Conservation (phyloP, 2,797 vertebrate genomes). For the Hemibagrus guttatus region DNA sequence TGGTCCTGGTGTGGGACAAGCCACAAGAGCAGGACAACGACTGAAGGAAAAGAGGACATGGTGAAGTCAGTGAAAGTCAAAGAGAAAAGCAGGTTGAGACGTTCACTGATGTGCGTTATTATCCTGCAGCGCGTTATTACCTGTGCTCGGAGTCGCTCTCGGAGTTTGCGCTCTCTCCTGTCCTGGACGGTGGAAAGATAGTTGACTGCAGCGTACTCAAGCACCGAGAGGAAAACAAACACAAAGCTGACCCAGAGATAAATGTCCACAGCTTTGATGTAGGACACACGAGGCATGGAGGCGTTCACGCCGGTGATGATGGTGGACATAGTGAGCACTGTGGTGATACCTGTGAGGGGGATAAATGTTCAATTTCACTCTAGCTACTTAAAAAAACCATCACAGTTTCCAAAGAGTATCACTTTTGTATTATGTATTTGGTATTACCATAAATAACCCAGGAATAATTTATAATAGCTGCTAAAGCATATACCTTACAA, state of each 20-base stretch:
- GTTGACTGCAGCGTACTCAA: conserved; percentile 82
- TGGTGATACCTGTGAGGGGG: conserved; percentile 74
- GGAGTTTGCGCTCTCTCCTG: conserved; percentile 80
- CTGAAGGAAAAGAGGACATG: conserved; percentile 33
- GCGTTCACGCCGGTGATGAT: conserved; percentile 83
- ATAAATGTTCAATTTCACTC: not conserved
- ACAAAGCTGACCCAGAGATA: conserved; percentile 84
- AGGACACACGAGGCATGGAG: conserved; percentile 80
- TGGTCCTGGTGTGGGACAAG: conserved; percentile 85
- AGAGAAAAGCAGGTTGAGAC: not conserved
- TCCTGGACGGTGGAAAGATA: conserved; percentile 88
- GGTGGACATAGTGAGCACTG: conserved; percentile 82
- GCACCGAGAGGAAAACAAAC: conserved; percentile 80
- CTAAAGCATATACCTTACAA: not conserved
- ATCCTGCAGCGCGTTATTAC: conserved; percentile 43
- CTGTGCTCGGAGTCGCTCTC: conserved; percentile 75
- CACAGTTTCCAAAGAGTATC: not conserved
- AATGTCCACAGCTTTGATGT: conserved; percentile 83
- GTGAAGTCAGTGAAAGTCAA: not conserved
- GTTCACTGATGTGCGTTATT: not conserved
- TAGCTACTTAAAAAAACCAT: not conserved
- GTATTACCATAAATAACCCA: not conserved
- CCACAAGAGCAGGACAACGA: conserved; percentile 86
- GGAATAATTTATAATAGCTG: not conserved
- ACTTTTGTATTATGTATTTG: too few species aligned